These are phyloP conservation scores for Trematomus bernacchii DNA, from an alignment of 2,797 vertebrate genomes.

Conservation along the genomic window DNA sequence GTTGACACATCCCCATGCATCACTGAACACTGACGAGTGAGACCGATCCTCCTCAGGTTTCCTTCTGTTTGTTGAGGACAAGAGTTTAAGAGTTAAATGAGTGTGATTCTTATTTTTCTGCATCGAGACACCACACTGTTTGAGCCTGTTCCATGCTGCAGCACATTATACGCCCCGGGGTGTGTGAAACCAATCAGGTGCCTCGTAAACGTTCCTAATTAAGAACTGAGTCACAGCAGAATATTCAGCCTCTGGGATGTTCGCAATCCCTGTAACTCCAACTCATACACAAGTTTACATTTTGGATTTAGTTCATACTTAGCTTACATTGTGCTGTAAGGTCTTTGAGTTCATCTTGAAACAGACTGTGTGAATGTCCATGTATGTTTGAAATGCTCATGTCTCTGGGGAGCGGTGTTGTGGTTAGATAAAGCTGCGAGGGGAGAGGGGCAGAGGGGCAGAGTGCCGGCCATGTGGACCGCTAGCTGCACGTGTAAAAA, in stretches of 20 bases:
- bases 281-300: conserved; percentile 5
- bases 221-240: conserved; percentile 18
- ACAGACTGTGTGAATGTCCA: background rate
- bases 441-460: conserved; percentile 25
- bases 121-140: conserved; percentile 22
- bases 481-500: conserved; percentile 55
- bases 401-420: conserved; percentile 53
- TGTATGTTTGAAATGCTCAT: conserved; percentile 8
- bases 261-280: conserved; percentile 6
- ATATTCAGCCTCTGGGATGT: conserved; percentile 26
- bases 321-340: background rate
- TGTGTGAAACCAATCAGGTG: conserved; percentile 33
- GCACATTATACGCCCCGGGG: conserved; percentile 32
- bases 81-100: conserved; percentile 56
- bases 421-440: conserved; percentile 55
- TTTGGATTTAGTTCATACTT: conserved; percentile 5
- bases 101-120: conserved; percentile 16
- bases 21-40: conserved; percentile 62
- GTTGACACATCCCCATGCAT: conserved; percentile 65
- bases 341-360: background rate
- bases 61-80: conserved; percentile 59
- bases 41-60: conserved; percentile 54
- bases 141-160: conserved; percentile 39
- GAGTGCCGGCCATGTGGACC: conserved; percentile 46
- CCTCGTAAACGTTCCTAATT: conserved; percentile 23